These are phyloP conservation scores for Oostethus manadensis DNA, from an alignment of 2,113 vertebrate species.

Conservation along the genomic window DNA sequence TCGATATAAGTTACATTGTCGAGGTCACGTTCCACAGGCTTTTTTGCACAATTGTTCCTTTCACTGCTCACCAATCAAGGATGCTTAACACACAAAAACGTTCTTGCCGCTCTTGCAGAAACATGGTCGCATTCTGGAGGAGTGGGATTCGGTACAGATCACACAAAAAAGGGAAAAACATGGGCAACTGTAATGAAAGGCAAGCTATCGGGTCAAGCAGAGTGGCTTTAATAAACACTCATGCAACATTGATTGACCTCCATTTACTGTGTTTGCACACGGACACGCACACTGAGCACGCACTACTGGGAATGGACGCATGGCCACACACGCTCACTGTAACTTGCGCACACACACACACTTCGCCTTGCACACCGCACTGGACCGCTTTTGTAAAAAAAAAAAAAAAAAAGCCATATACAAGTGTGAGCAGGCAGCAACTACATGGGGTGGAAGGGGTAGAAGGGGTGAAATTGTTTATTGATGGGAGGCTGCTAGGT, in stretches of 20 bases:
- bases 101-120: no score
- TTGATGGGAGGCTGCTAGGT: slow-evolving; percentile 40
- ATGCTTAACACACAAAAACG: no score
- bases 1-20: no score
- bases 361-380: slow-evolving; percentile 30
- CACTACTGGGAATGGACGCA: slow-evolving; percentile 13
- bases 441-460: slow-evolving; percentile 38
- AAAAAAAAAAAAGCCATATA: slow-evolving; percentile 38
- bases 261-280: slow-evolving; percentile 26
- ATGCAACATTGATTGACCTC: slow-evolving; percentile 51
- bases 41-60: neutral
- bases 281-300: slow-evolving; percentile 16
- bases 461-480: slow-evolving; percentile 34
- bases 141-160: neutral
- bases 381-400: slow-evolving; percentile 13
- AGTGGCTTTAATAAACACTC: slow-evolving; percentile 45
- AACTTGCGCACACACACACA: slow-evolving; percentile 9
- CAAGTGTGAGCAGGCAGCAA: slow-evolving; percentile 27
- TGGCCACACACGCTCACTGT: neutral
- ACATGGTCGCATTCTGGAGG: neutral
- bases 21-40: slow-evolving; percentile 1
- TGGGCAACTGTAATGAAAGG: neutral
- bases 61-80: neutral
- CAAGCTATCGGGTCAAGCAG: slow-evolving; percentile 27
- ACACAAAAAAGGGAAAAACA: neutral